Percentiles rank a stretch among this genome's conserved stretches.
phyloP scores from a whole-genome alignment of 2,797 vertebrate species.

The Anableps anableps region DNA sequence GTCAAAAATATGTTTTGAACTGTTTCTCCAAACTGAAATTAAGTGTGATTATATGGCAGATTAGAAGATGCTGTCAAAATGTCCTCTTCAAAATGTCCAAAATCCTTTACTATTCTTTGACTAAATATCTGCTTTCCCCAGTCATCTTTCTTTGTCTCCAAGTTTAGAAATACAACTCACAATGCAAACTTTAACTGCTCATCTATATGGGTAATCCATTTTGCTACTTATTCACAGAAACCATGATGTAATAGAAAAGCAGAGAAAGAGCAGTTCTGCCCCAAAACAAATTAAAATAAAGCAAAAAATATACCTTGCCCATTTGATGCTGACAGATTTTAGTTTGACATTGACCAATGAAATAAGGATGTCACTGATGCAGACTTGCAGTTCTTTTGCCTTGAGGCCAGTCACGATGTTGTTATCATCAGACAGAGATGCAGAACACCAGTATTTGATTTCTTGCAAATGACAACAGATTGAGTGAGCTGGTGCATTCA shows the following conservation, averaged over 20 bases:
- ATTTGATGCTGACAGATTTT: constrained; percentile 4
- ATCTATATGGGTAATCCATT: neutral
- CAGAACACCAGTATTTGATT: neutral
- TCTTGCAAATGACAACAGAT: neutral
- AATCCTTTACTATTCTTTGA: constrained; percentile 8
- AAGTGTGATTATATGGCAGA: too few relatives aligned
- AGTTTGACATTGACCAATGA: constrained; percentile 10
- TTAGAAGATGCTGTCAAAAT: too few relatives aligned
- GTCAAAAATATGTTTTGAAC: too few relatives aligned
- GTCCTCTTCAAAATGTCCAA: neutral
- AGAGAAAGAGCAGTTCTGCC: neutral
- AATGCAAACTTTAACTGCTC: neutral
- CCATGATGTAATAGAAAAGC: neutral
- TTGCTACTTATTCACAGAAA: neutral
- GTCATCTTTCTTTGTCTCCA: neutral
- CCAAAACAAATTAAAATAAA: neutral
- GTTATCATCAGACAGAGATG: neutral
- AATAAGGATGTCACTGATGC: constrained; percentile 9
- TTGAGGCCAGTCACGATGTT: constrained; percentile 10
- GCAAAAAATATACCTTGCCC: neutral
- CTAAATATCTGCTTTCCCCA: constrained; percentile 11
- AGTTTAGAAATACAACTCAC: neutral
- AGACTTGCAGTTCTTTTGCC: neutral
- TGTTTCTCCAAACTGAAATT: too few relatives aligned
- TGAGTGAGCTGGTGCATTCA: neutral